Conservation (phyloP, 2,888 invertebrate species). For the Odontocolon sp. region DNA sequence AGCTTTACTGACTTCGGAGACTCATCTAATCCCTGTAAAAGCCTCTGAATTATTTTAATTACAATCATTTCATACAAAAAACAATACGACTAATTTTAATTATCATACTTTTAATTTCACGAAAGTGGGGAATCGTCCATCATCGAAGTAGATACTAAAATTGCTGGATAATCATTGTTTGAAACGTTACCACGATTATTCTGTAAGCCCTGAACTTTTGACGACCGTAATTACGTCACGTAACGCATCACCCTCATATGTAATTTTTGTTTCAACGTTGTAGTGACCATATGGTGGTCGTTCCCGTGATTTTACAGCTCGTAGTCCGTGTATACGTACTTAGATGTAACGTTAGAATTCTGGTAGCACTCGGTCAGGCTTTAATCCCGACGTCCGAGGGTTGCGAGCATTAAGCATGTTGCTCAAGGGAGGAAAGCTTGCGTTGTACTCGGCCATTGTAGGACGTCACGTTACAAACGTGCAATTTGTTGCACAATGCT, state of each 20-base stretch:
- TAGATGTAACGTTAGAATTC: conserved; percentile 9
- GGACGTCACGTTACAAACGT: conserved; percentile 64
- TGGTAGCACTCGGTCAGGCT: conserved; percentile 49
- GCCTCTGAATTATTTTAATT: no score
- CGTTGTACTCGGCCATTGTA: conserved; percentile 52
- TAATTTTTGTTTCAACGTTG: conserved; percentile 23
- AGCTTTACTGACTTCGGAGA: not conserved
- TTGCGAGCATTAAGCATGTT: conserved; percentile 31
- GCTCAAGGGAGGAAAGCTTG: conserved; percentile 38
- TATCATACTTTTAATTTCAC: no score
- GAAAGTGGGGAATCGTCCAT: no score
- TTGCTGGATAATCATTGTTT: not conserved
- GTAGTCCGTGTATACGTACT: conserved; percentile 15
- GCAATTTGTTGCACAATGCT: conserved; percentile 72
- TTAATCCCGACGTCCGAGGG: conserved; percentile 63
- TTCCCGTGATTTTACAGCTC: conserved; percentile 70
- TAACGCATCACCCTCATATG: not conserved
- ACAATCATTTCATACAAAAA: no score
- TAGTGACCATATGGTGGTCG: conserved; percentile 72
- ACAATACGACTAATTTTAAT: no score
- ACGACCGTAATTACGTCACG: conserved; percentile 32
- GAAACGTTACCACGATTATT: conserved; percentile 16
- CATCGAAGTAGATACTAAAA: no score
- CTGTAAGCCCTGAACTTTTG: conserved; percentile 39
- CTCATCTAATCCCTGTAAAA: no score